phyloP scores from a whole-genome alignment of 1,140 invertebrate genomes.

The Atta colombica region DNA sequence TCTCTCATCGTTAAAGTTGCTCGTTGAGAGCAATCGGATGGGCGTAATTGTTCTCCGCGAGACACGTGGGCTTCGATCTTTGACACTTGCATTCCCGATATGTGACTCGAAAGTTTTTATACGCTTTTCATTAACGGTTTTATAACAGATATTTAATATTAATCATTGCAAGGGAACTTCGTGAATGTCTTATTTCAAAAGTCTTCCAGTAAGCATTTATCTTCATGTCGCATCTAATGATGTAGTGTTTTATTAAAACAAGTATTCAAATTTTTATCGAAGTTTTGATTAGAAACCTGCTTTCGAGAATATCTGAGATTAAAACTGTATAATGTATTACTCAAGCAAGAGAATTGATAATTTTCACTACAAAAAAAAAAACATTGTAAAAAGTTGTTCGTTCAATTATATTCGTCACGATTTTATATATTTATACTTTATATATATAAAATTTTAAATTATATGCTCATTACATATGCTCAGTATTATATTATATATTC shows the following conservation, averaged over 20 bases:
- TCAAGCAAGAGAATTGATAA: neutral
- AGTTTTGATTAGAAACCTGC: neutral
- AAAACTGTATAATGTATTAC: neutral
- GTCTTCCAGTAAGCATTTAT: neutral
- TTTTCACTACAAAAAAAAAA: neutral
- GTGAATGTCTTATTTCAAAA: too few species aligned
- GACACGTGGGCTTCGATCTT: constrained; percentile 60
- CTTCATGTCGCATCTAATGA: neutral
- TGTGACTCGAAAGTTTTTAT: constrained; percentile 3
- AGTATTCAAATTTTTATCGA: neutral
- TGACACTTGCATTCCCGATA: constrained; percentile 21
- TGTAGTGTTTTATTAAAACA: neutral
- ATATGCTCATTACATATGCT: neutral
- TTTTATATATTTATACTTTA: neutral
- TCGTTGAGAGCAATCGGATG: constrained; percentile 50
- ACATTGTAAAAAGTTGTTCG: neutral
- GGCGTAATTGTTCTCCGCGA: constrained; percentile 59
- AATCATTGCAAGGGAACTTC: neutral
- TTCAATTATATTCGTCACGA: neutral
- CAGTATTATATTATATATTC: neutral
- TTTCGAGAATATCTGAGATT: neutral
- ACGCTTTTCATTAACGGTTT: constrained; percentile 23
- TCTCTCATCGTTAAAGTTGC: constrained; percentile 51
- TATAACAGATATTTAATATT: constrained; percentile 12
- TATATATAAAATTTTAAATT: neutral